These are phyloP conservation scores for Capitulum mitella DNA, from an alignment of 2,888 invertebrate genomes.

Conservation along the genomic window DNA sequence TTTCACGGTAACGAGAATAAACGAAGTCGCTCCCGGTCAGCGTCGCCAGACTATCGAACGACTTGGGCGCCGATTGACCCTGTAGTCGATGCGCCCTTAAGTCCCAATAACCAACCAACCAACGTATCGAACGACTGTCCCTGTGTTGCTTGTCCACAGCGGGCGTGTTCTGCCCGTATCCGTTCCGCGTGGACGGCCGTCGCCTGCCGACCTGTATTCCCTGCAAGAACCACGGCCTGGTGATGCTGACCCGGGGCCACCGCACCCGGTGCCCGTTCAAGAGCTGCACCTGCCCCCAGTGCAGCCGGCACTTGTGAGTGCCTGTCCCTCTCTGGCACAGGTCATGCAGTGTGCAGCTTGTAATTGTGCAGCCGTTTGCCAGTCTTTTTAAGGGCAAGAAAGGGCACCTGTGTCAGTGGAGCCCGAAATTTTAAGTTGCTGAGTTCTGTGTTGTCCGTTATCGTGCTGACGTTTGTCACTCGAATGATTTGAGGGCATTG, in stretches of 20 bases:
- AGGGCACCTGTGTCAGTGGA: no score
- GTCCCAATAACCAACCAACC: neutral
- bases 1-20: neutral
- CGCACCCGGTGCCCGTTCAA: neutral
- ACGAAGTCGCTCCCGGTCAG: neutral
- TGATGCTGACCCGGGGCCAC: neutral
- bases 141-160: neutral
- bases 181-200: constrained; percentile 14
- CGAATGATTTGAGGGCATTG: no score
- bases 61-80: neutral
- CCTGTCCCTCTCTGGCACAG: no score
- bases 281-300: neutral
- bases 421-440: no score
- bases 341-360: no score
- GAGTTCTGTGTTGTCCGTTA: no score
- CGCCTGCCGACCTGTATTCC: constrained; percentile 1
- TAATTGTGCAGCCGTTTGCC: no score
- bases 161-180: neutral
- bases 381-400: no score
- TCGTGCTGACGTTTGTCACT: no score
- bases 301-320: neutral
- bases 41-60: neutral
- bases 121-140: no score
- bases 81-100: neutral
- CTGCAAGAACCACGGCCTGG: constrained; percentile 24